phyloP scores from a whole-genome alignment of 1,140 invertebrate species.

The Drosophila mauritiana region DNA sequence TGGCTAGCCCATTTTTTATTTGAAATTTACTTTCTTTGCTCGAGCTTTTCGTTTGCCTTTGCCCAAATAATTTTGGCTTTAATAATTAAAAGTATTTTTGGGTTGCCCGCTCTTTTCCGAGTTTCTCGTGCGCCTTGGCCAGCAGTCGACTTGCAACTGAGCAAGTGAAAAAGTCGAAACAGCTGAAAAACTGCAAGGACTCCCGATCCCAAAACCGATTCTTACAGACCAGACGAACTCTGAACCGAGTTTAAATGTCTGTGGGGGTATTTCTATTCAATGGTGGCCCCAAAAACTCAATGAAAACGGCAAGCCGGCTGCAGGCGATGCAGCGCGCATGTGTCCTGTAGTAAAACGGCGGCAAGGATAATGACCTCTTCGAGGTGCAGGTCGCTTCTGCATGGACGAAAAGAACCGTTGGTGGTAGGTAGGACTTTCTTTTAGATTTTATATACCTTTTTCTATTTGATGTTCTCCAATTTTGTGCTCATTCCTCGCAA shows the following conservation, averaged over 20 bases:
- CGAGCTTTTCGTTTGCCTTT: background rate
- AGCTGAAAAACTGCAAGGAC: slow-evolving; percentile 64
- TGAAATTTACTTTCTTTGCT: slow-evolving; percentile 14
- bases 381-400: slow-evolving; percentile 1
- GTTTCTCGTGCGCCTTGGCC: slow-evolving; percentile 63
- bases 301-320: slow-evolving; percentile 46
- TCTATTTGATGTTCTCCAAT: background rate
- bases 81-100: slow-evolving; percentile 23
- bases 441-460: background rate
- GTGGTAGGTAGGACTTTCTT: background rate
- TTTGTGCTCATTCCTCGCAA: background rate
- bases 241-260: slow-evolving; percentile 20
- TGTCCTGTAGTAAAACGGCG: slow-evolving; percentile 51
- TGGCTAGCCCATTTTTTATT: slow-evolving; percentile 34
- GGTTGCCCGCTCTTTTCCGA: slow-evolving; percentile 45
- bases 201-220: slow-evolving; percentile 33
- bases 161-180: slow-evolving; percentile 24
- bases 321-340: slow-evolving; percentile 39
- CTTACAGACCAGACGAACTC: slow-evolving; percentile 45
- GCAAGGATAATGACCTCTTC: slow-evolving; percentile 50
- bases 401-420: too few species aligned
- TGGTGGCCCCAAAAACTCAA: slow-evolving; percentile 59
- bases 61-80: slow-evolving; percentile 31
- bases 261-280: slow-evolving; percentile 52
- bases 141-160: slow-evolving; percentile 78